Evolutionary conservation across 1,140 invertebrate species (phyloP).

Genomic region (Brachionus angularis): DNA sequence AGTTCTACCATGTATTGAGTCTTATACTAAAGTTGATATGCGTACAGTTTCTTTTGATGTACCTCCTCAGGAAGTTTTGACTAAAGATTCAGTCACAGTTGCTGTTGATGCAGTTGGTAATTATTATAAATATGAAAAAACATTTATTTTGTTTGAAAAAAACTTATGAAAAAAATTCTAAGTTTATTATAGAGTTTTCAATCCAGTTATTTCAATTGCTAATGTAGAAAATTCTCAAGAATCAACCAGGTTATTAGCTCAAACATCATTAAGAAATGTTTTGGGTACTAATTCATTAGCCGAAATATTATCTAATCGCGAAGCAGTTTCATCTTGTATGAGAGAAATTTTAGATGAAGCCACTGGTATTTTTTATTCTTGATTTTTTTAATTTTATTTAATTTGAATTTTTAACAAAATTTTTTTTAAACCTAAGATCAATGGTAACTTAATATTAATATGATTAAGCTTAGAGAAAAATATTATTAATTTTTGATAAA

Average conservation of each 20-base stretch:
- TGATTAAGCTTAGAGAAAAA: not conserved
- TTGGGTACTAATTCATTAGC: conserved; percentile 44
- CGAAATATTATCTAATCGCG: conserved; percentile 44
- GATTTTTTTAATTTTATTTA: not conserved
- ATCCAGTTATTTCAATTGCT: conserved; percentile 44
- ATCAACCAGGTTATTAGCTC: conserved; percentile 45
- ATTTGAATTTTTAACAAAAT: not conserved
- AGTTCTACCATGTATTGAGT: conserved; percentile 45
- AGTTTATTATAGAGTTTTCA: conserved; percentile 45
- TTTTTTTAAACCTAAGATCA: conserved; percentile 13
- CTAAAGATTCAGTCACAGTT: conserved; percentile 46
- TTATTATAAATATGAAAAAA: too few species aligned
- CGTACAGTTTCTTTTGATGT: conserved; percentile 46
- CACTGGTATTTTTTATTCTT: not conserved
- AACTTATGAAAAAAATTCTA: not conserved
- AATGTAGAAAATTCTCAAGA: conserved; percentile 46
- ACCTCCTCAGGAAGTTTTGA: conserved; percentile 46
- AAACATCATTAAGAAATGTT: conserved; percentile 46
- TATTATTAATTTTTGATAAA: conserved; percentile 26
- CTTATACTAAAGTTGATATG: conserved; percentile 44
- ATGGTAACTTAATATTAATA: not conserved
- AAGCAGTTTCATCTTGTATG: conserved; percentile 43
- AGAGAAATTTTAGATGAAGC: conserved; percentile 41
- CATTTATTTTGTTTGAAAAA: not conserved
- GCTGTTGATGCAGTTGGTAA: conserved; percentile 45